Conservation (phyloP, 2,888 invertebrate genomes). For the Blastobasis lacticolella region DNA sequence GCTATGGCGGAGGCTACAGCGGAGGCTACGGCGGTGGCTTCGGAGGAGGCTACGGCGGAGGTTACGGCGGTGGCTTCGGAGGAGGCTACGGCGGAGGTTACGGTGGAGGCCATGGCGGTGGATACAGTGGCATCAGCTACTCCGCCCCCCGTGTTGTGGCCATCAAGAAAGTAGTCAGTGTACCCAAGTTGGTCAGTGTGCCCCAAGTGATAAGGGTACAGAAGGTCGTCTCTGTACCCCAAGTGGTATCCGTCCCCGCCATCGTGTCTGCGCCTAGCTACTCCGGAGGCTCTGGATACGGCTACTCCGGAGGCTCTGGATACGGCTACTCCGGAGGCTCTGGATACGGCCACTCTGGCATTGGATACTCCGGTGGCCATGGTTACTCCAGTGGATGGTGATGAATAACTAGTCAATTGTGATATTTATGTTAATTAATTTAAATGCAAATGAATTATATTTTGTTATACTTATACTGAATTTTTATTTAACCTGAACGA, state of each 20-base stretch:
- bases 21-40: not conserved
- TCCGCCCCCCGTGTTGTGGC: slow-evolving; percentile 20
- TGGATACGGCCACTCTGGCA: slow-evolving; percentile 5
- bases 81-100: not conserved
- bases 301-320: slow-evolving; percentile 9
- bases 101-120: not conserved
- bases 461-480: too few relatives aligned
- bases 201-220: slow-evolving; percentile 28
- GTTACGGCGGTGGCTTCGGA: not conserved
- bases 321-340: slow-evolving; percentile 9
- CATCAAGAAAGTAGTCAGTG: slow-evolving; percentile 29
- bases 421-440: too few relatives aligned
- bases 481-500: too few relatives aligned
- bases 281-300: slow-evolving; percentile 11
- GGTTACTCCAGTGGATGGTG: slow-evolving; percentile 5
- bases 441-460: too few relatives aligned
- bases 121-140: not conserved
- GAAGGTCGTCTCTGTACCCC: slow-evolving; percentile 33
- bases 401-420: too few relatives aligned
- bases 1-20: not conserved
- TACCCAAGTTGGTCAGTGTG: slow-evolving; percentile 25
- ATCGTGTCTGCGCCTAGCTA: slow-evolving; percentile 25
- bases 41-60: not conserved
- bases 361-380: slow-evolving; percentile 5
- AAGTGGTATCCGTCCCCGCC: slow-evolving; percentile 35